A percentile compares a stretch with the other conserved stretches of the same genome.
Evolutionary conservation across 2,888 invertebrate species (phyloP).

Genomic region (Drosophila robusta): DNA sequence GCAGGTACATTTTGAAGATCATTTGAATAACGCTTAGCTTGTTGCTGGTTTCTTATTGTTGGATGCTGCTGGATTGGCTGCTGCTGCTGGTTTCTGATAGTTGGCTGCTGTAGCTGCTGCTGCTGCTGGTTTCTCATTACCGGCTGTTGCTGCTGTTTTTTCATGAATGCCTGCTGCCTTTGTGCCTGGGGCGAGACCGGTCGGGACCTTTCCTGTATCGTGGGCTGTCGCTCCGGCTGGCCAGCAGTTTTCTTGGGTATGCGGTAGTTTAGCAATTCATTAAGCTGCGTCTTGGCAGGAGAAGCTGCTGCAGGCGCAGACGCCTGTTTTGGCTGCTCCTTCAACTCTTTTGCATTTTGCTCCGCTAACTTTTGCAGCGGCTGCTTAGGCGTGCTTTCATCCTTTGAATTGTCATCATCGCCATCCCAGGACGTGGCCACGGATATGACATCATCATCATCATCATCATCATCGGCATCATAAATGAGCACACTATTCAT

Average conservation of each 20-base stretch:
- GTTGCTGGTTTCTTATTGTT: too few species aligned
- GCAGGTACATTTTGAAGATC: too few species aligned
- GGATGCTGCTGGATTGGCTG: too few species aligned
- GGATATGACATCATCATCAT: conserved; percentile 41
- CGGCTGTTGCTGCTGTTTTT: background rate
- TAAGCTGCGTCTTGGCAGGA: background rate
- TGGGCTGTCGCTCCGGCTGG: background rate
- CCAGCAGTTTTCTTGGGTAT: conserved; percentile 3
- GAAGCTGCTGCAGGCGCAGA: background rate
- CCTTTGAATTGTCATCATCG: conserved; percentile 22
- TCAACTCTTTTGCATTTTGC: background rate
- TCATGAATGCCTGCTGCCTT: background rate
- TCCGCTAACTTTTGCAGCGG: background rate
- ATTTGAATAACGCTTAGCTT: too few species aligned
- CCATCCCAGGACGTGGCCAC: conserved; percentile 58
- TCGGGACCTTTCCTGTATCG: too few species aligned
- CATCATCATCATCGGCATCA: conserved; percentile 31
- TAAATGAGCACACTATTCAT: conserved; percentile 31
- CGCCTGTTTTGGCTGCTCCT: background rate
- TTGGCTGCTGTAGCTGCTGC: too few species aligned
- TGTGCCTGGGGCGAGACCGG: too few species aligned
- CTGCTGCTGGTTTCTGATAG: too few species aligned
- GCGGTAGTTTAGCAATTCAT: conserved; percentile 1
- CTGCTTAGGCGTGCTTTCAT: background rate
- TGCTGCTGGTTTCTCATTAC: too few species aligned